Percentiles rank a stretch among this genome's conserved stretches.
Conservation (phyloP, 2,113 vertebrate genomes). For the Dipodomys ordii region DNA sequence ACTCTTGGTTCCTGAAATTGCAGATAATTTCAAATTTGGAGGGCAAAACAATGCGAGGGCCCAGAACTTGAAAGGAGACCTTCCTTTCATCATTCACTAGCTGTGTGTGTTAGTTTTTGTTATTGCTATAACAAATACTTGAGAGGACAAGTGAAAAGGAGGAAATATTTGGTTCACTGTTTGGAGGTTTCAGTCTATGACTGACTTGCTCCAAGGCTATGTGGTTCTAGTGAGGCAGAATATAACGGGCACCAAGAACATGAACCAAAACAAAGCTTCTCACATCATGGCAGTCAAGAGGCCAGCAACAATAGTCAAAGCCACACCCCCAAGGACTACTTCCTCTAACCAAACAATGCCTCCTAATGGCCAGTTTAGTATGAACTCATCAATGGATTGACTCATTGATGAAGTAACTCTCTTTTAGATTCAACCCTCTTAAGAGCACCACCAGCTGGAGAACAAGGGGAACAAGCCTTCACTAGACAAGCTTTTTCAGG, state of each 20-base stretch:
- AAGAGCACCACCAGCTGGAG: not conserved
- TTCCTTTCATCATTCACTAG: not conserved
- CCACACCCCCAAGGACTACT: not conserved
- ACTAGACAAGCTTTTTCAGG: not conserved
- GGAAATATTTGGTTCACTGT: not conserved
- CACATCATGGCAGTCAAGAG: not conserved
- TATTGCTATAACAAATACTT: not conserved
- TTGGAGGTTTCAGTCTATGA: not conserved
- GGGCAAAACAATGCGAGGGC: not conserved
- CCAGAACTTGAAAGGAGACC: not conserved
- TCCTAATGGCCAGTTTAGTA: not conserved
- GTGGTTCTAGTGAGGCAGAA: too few species aligned
- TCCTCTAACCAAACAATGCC: not conserved
- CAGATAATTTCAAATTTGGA: not conserved
- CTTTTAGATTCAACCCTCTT: not conserved
- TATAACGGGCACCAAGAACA: not conserved
- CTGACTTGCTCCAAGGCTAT: not conserved
- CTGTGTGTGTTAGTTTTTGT: not conserved
- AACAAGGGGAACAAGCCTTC: not conserved
- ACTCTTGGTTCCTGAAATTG: not conserved
- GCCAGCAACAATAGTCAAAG: not conserved
- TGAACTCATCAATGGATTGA: not conserved
- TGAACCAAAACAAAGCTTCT: too few species aligned
- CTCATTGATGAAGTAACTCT: not conserved
- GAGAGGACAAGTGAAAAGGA: not conserved